Conservation (phyloP, 1,140 invertebrate species). For the Pseudomyrmex concolor region DNA sequence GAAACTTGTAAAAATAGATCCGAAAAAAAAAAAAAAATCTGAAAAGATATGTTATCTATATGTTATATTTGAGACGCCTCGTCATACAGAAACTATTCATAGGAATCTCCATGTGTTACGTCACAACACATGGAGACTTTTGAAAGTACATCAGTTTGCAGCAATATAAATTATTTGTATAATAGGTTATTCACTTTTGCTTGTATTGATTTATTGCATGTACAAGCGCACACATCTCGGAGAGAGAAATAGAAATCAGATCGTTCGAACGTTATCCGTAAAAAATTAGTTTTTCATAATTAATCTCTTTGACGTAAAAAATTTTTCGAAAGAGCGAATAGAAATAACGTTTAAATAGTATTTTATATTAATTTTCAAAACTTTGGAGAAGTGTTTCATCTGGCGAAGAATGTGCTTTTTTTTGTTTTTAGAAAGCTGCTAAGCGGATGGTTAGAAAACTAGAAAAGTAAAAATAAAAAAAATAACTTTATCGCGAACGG, state of each 20-base stretch:
- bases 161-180: too few species aligned
- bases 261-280: too few species aligned
- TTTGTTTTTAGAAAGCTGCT: too few species aligned
- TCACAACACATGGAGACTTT: conserved; percentile 28
- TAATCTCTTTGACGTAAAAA: background rate
- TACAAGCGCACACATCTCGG: background rate
- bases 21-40: too few species aligned
- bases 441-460: background rate
- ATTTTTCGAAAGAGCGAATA: background rate
- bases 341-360: background rate
- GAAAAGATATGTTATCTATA: too few species aligned
- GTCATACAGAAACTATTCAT: too few species aligned
- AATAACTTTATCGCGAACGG: background rate
- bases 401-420: too few species aligned
- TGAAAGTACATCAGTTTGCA: background rate
- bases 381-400: too few species aligned
- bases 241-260: too few species aligned
- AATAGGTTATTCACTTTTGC: background rate
- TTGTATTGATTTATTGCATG: conserved; percentile 4
- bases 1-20: too few species aligned
- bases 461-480: background rate
- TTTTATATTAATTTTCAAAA: conserved; percentile 17
- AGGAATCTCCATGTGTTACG: too few species aligned
- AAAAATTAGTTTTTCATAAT: background rate
- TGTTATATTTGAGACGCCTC: too few species aligned